phyloP scores from a whole-genome alignment of 2,888 invertebrate species.

The Dasypogon diadema region DNA sequence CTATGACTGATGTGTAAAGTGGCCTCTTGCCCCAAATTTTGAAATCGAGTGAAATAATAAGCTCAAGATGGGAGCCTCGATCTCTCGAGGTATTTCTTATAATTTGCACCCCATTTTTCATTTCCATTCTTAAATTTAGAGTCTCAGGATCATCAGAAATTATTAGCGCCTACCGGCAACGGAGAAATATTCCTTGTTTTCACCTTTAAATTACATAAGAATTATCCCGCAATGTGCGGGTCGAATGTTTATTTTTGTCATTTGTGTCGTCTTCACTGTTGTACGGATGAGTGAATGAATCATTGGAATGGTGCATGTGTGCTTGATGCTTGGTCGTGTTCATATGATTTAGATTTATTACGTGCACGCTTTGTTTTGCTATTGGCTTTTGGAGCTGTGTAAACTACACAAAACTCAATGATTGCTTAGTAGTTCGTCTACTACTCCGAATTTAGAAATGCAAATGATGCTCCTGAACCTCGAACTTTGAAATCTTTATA shows the following conservation, averaged over 20 bases:
- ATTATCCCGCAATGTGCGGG: constrained; percentile 7
- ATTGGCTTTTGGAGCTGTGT: too few relatives aligned
- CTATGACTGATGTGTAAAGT: not conserved
- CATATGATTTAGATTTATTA: too few relatives aligned
- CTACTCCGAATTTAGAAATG: too few relatives aligned
- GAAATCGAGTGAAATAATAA: not conserved
- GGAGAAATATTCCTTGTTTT: not conserved
- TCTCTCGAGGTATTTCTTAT: constrained; percentile 30
- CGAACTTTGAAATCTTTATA: too few relatives aligned
- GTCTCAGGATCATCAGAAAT: not conserved
- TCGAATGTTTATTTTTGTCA: constrained; percentile 41
- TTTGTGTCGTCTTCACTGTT: not conserved
- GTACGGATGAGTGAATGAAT: not conserved
- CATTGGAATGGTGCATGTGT: not conserved
- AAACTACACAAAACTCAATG: too few relatives aligned
- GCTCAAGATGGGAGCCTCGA: constrained; percentile 25
- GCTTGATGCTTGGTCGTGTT: not conserved
- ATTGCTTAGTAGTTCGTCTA: too few relatives aligned
- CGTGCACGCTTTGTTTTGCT: too few relatives aligned
- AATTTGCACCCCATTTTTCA: not conserved
- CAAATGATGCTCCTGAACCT: too few relatives aligned
- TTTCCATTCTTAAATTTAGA: not conserved
- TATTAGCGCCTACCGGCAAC: not conserved
- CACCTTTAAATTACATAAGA: constrained; percentile 36
- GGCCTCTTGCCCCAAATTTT: not conserved